Evolutionary conservation across 64 coral and sea anemone species (phyloP), one percentile per base, ranked within the genome.

Genomic region (Montipora capricornis): DNA sequence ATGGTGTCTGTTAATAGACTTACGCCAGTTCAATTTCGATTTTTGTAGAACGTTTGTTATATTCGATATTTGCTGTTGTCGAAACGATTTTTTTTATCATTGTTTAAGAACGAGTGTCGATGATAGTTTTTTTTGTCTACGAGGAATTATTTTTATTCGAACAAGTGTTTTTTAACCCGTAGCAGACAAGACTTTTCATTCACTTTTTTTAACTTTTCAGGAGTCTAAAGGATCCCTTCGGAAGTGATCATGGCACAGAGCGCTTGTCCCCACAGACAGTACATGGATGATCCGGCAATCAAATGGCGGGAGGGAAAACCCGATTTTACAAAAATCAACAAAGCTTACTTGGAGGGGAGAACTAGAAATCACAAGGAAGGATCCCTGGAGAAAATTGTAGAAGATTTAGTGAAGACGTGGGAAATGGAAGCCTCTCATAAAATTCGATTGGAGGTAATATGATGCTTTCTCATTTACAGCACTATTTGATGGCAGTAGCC

Each of bases 391-490:
- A 90, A 94, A 61, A 77, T 90, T 89, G 97, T 98, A 3, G 97
- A 98, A 77, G 84, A 98, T 79, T 83, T 98, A 29, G 97, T 98
- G 14, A 98, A 98, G 68, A 96, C 94, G 0, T 98, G 97, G 97
- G 97, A 98, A 82, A 94, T 98, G 94, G 97, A 98, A 74, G 91
- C 91, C 4, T 96, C 89, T 0, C 97, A 98, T 64, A 98, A 98
- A 83, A 69, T 73, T 8, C 84, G 81, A 53, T 3, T 88, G 16
- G 55, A 98, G 81, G 81, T 91, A 20, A 16, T 12, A 47, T 19
- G 19, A 11, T 51, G 37, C 37, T 37, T 37, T 37, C 37, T 37
- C 37, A 37, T 37, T 37, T 37, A 37, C 37, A 37, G 37, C 37
- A 37, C 37, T 37, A 37, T 37, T 37, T 37, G 37, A 37, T 37